Conservation (phyloP, 1,140 invertebrate species). For the Drosophila aff. region DNA sequence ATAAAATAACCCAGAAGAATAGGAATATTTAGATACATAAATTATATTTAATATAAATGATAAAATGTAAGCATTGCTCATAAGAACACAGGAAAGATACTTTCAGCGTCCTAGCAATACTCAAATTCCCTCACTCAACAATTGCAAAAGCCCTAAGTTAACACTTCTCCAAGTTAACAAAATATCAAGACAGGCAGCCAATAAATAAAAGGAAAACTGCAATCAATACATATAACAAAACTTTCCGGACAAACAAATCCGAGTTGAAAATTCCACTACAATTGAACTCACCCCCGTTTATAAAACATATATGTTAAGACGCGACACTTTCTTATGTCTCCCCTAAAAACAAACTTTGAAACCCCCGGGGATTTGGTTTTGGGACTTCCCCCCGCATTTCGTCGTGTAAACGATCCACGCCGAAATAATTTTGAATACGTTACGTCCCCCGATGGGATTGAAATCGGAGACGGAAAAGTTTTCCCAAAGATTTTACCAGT, state of each 20-base stretch:
- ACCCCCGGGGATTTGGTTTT: slow-evolving; percentile 22
- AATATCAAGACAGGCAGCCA: not conserved
- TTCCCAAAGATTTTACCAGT: slow-evolving; percentile 31
- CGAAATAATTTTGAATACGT: slow-evolving; percentile 29
- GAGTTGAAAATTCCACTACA: slow-evolving; percentile 28
- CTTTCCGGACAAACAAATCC: slow-evolving; percentile 14
- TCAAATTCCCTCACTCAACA: not conserved
- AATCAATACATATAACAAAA: slow-evolving; percentile 27
- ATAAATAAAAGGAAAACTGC: slow-evolving; percentile 2
- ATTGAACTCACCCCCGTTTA: slow-evolving; percentile 17
- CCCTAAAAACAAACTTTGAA: slow-evolving; percentile 28
- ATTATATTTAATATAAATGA: not conserved
- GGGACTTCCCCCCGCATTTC: not conserved
- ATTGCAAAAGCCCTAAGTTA: not conserved
- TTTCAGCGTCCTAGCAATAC: not conserved
- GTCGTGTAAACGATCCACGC: slow-evolving; percentile 28
- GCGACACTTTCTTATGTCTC: slow-evolving; percentile 34
- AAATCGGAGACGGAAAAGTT: slow-evolving; percentile 34
- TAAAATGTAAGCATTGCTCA: not conserved
- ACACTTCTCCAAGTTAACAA: slow-evolving; percentile 1
- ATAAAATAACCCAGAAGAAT: not conserved
- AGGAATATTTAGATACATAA: too few species aligned
- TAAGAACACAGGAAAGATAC: not conserved
- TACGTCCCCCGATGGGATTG: slow-evolving; percentile 19
- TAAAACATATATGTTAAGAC: not conserved